Evolutionary conservation across 2,797 vertebrate genomes (phyloP).

Genomic region (Apodemus agrarius): DNA sequence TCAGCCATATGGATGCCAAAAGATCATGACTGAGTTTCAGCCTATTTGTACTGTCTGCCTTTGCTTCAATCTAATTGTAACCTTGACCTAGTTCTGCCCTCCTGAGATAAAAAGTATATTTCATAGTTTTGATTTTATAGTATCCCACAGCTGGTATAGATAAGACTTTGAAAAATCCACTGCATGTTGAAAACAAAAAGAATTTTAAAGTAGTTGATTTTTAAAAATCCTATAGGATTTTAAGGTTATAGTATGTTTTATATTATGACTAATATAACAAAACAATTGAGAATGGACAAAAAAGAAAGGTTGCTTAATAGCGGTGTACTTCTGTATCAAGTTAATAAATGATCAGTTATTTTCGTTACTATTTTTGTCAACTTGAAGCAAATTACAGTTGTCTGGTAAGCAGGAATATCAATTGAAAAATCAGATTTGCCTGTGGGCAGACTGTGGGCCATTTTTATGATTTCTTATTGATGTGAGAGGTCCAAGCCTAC

Average conservation of each 20-base stretch:
- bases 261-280: neutral
- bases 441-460: neutral
- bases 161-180: neutral
- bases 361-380: neutral
- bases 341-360: neutral
- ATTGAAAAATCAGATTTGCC: neutral
- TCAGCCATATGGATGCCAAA: neutral
- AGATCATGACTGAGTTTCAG: neutral
- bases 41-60: neutral
- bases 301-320: neutral
- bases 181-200: neutral
- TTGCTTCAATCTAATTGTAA: neutral
- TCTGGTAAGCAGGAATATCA: neutral
- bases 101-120: neutral
- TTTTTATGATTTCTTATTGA: neutral
- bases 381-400: neutral
- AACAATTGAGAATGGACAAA: neutral
- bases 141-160: neutral
- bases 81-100: neutral
- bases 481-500: neutral
- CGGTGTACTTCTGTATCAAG: neutral
- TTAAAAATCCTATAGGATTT: neutral
- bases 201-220: neutral
- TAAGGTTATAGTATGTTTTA: neutral
- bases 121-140: neutral